Percentiles rank a stretch among this genome's conserved stretches.
These are phyloP conservation scores for Alexandromys oeconomus DNA, from an alignment of 2,797 vertebrate genomes.

Conservation along the genomic window DNA sequence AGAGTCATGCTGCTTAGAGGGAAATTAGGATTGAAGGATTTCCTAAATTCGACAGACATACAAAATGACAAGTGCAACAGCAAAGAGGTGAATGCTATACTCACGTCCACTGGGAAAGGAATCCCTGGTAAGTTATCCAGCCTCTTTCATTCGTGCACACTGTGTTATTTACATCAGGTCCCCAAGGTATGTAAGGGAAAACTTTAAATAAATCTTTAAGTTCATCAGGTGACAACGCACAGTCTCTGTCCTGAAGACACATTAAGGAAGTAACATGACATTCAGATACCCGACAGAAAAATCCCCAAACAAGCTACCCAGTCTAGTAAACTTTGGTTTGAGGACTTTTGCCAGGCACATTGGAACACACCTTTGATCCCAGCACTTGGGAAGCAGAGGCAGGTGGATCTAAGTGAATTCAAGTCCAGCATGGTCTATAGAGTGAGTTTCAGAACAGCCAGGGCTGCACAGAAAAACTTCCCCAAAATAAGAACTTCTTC, in stretches of 20 bases:
- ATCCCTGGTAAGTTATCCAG: slow-evolving; percentile 99
- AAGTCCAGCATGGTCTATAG: not conserved
- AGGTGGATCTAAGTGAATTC: not conserved
- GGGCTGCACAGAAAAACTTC: not conserved
- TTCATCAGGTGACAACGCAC: slow-evolving; percentile 97
- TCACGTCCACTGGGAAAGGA: slow-evolving; percentile 99
- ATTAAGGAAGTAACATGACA: not conserved
- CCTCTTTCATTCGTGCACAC: slow-evolving; percentile 97
- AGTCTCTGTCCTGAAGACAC: slow-evolving; percentile 94
- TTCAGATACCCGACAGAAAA: slow-evolving; percentile 22
- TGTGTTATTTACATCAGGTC: slow-evolving; percentile 98
- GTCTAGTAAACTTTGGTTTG: slow-evolving; percentile 6
- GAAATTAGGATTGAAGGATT: not conserved
- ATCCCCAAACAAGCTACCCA: not conserved
- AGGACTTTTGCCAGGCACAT: not conserved
- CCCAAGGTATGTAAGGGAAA: slow-evolving; percentile 99
- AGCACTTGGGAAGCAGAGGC: not conserved
- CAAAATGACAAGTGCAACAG: not conserved
- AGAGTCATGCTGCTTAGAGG: not conserved
- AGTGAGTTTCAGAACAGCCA: not conserved
- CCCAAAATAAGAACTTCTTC: not conserved
- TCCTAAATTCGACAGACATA: not conserved
- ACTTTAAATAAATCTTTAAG: slow-evolving; percentile 98
- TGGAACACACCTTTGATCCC: not conserved
- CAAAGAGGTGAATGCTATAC: slow-evolving; percentile 82